Evolutionary conservation across 2,797 vertebrate species (phyloP).

Genomic region (Spizella passerina): DNA sequence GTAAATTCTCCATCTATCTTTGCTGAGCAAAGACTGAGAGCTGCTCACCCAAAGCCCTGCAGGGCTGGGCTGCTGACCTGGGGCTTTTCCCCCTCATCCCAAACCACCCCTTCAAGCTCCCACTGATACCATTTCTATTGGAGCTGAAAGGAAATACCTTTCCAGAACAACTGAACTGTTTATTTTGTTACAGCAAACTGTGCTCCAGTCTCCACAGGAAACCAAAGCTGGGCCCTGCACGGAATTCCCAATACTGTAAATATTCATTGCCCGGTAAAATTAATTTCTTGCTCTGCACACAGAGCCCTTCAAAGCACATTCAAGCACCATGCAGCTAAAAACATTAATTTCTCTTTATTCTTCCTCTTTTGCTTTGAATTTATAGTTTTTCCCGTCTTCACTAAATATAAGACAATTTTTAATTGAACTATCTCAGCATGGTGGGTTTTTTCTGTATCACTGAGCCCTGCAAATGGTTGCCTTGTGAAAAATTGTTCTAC

Average conservation of each 20-base stretch:
- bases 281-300: not conserved
- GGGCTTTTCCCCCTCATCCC: not conserved
- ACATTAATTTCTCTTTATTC: not conserved
- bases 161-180: not conserved
- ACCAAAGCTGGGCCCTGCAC: not conserved
- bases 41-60: not conserved
- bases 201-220: not conserved
- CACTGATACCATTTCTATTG: not conserved
- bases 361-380: not conserved
- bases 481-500: not conserved
- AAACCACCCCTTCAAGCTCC: not conserved
- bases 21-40: not conserved
- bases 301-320: not conserved
- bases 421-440: not conserved
- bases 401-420: not conserved
- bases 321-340: not conserved
- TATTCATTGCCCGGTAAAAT: not conserved
- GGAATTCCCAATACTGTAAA: conserved; percentile 1
- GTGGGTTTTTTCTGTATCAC: not conserved
- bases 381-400: not conserved
- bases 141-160: not conserved
- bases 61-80: not conserved
- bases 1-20: not conserved
- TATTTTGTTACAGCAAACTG: not conserved
- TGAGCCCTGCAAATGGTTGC: not conserved